Evolutionary conservation across 1,140 invertebrate species (phyloP).

Genomic region (Pseudoatta argentina): DNA sequence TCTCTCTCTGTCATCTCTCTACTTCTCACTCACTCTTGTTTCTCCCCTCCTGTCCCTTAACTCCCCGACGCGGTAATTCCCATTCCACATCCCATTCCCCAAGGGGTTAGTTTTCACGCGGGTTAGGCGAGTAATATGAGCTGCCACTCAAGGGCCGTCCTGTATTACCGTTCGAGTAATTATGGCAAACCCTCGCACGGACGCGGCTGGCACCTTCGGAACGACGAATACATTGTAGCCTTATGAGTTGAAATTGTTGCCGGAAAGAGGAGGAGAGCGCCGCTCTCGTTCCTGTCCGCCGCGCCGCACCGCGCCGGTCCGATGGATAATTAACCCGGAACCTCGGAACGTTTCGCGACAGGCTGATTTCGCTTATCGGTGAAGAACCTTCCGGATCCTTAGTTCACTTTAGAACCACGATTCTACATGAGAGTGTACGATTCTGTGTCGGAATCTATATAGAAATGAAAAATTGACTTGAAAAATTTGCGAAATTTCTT

Average conservation of each 20-base stretch:
- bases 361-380: constrained; percentile 41
- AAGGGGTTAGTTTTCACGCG: constrained; percentile 84
- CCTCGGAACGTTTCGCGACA: constrained; percentile 45
- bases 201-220: constrained; percentile 57
- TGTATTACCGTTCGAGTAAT: constrained; percentile 84
- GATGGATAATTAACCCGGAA: constrained; percentile 67
- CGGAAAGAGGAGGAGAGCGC: constrained; percentile 64
- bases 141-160: constrained; percentile 84
- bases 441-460: not conserved
- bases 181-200: constrained; percentile 77
- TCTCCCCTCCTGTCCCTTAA: constrained; percentile 40
- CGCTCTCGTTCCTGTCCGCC: constrained; percentile 68
- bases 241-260: constrained; percentile 78
- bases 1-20: constrained; percentile 10
- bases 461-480: not conserved
- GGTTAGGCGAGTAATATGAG: constrained; percentile 84
- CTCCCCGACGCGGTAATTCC: constrained; percentile 70
- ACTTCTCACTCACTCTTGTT: constrained; percentile 41
- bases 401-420: not conserved
- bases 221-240: constrained; percentile 74
- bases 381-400: not conserved
- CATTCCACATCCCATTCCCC: constrained; percentile 75
- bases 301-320: constrained; percentile 6
- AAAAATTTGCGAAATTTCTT: not conserved
- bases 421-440: not conserved